Percentiles rank a stretch among this genome's conserved stretches.
These are phyloP conservation scores for Pristionchus fissidentatus DNA, from an alignment of 2,888 invertebrate genomes.

Conservation along the genomic window DNA sequence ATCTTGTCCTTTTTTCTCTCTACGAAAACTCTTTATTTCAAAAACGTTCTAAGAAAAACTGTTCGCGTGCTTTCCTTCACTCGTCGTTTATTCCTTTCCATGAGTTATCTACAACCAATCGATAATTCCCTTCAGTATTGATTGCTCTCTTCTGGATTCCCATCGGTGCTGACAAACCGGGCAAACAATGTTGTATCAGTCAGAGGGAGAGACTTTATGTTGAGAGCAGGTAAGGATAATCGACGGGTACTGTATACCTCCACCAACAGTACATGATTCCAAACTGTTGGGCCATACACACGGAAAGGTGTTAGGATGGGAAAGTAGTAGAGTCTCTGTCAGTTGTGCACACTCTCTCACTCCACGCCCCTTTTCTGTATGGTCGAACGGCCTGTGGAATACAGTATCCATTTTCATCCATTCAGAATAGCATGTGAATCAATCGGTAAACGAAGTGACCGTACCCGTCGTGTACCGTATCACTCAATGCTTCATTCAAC, in stretches of 20 bases:
- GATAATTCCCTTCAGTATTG: slow-evolving; percentile 49
- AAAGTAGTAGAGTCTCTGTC: no score
- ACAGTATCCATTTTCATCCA: no score
- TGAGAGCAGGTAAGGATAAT: slow-evolving; percentile 64
- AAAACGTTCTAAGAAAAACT: no score
- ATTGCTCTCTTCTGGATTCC: slow-evolving; percentile 72
- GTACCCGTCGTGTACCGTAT: slow-evolving; percentile 69
- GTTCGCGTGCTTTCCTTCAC: no score
- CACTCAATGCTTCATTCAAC: slow-evolving; percentile 64
- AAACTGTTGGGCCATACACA: not conserved
- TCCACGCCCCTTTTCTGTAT: no score
- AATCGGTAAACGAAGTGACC: slow-evolving; percentile 70
- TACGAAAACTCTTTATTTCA: not conserved
- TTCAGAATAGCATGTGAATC: slow-evolving; percentile 72
- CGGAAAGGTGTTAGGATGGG: no score
- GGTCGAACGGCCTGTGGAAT: not conserved
- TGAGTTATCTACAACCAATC: no score
- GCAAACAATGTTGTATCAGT: slow-evolving; percentile 73
- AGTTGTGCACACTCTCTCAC: no score
- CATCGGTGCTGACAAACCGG: slow-evolving; percentile 73
- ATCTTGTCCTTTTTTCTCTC: not conserved
- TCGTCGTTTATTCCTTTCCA: no score
- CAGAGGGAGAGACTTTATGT: slow-evolving; percentile 69
- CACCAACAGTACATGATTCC: not conserved
- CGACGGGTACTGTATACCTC: not conserved